Evolutionary conservation across 2,797 vertebrate genomes (phyloP).

Genomic region (Danio choprae): DNA sequence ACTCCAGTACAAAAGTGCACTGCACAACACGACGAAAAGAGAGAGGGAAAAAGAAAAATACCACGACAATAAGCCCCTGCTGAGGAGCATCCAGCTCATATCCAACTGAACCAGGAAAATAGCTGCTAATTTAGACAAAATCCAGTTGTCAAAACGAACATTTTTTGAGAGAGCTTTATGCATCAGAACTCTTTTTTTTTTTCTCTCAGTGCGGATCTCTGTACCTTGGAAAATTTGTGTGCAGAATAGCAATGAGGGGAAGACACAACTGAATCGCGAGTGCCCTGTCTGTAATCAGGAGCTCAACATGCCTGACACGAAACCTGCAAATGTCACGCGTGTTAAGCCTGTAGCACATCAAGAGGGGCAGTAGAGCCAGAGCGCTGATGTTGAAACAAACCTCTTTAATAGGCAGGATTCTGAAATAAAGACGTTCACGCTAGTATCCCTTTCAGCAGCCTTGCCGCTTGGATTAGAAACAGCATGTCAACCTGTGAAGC

Average conservation of each 20-base stretch:
- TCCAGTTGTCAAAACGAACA: slow-evolving; percentile 48
- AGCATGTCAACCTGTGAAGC: neutral
- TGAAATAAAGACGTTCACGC: slow-evolving; percentile 14
- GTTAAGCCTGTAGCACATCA: slow-evolving; percentile 40
- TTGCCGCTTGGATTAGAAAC: slow-evolving; percentile 2
- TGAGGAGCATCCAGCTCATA: slow-evolving; percentile 30
- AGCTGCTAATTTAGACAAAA: slow-evolving; percentile 54
- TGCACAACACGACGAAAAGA: neutral
- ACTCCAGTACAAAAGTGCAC: slow-evolving; percentile 9
- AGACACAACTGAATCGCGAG: slow-evolving; percentile 57
- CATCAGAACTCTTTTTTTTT: slow-evolving; percentile 56
- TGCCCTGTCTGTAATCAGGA: slow-evolving; percentile 68
- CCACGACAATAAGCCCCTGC: slow-evolving; percentile 15
- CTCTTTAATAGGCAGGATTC: slow-evolving; percentile 25
- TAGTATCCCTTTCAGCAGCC: slow-evolving; percentile 5
- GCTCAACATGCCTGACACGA: slow-evolving; percentile 64
- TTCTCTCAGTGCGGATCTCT: slow-evolving; percentile 66
- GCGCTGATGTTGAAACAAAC: slow-evolving; percentile 36
- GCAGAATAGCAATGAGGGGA: slow-evolving; percentile 76
- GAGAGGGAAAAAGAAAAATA: neutral
- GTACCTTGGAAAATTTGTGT: slow-evolving; percentile 62
- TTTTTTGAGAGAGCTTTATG: slow-evolving; percentile 48
- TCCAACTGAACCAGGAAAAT: slow-evolving; percentile 43
- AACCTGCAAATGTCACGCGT: slow-evolving; percentile 42
- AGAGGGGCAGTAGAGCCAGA: slow-evolving; percentile 16